Conservation (phyloP, 2,888 invertebrate genomes). For the Apodemia duryi region DNA sequence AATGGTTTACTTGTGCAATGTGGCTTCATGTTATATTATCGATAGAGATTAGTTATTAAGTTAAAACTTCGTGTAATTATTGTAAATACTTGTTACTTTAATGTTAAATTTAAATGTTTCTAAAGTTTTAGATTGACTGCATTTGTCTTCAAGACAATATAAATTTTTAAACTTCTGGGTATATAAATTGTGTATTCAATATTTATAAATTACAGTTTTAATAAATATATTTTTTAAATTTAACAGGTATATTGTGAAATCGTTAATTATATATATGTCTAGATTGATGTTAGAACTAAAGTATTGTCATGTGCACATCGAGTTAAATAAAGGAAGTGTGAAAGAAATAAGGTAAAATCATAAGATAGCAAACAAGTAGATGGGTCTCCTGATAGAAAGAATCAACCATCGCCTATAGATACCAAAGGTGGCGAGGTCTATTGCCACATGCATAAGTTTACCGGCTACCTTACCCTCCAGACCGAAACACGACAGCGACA, state of each 20-base stretch:
- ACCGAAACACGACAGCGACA: too few relatives aligned
- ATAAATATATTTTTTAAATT: not conserved
- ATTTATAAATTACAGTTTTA: not conserved
- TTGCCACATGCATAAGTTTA: too few relatives aligned
- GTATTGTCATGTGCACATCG: too few relatives aligned
- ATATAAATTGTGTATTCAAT: not conserved
- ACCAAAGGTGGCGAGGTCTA: too few relatives aligned
- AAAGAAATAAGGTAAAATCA: too few relatives aligned
- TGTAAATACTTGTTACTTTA: constrained; percentile 55
- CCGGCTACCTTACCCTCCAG: too few relatives aligned
- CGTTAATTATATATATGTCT: constrained; percentile 1
- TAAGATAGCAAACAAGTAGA: too few relatives aligned
- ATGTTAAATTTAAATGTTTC: constrained; percentile 20
- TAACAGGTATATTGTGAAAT: not conserved
- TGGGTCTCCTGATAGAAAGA: too few relatives aligned
- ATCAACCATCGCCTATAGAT: too few relatives aligned
- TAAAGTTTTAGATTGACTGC: constrained; percentile 11
- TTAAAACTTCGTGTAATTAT: constrained; percentile 46
- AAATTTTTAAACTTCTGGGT: constrained; percentile 10
- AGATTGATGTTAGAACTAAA: not conserved
- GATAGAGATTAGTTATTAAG: constrained; percentile 48
- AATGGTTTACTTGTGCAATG: constrained; percentile 55
- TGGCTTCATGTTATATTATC: constrained; percentile 55
- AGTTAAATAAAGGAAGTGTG: too few relatives aligned
- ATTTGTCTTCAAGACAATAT: constrained; percentile 16